Base-by-base conservation (phyloP, 2,113 vertebrate species). In the Meriones unguiculatus region DNA sequence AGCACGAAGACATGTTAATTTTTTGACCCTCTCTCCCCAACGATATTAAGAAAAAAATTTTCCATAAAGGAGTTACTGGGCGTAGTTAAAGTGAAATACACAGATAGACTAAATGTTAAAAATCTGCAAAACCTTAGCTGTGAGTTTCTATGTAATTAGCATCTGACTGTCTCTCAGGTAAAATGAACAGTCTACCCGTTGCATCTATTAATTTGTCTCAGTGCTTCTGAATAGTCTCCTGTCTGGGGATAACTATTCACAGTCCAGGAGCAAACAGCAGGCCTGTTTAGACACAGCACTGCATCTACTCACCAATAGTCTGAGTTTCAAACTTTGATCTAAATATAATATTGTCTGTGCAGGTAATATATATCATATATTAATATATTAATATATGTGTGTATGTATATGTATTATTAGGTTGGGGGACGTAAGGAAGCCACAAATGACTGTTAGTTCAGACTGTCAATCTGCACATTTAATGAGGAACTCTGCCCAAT, bases 401-500 rank as follows among this genome's bases (percentile, higher is more conserved):
- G 12, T 30, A 41, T 65, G 15, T 50, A 62, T 2, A 17, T 38
- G 15, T 13, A 25, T 32, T 30, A 72, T 50, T 50, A 93, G 82
- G 95, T 35, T 25, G n/a, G 91, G 97, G 95, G 88, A 95, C 72
- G 81, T 14, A 41, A 95, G 77, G 90, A 97, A 98, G 75, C 41
- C n/a, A 2, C 96, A 97, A 91, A 98, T 97, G 98, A 98, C 98
- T 98, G 98, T 82, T 94, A 93, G 93, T 97, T 96, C 95, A 13
- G 89, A 98, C 98, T 98, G 98, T 98, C 98, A 98, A 97, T 98
- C 98, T 97, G 95, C 98, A 98, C 95, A 84, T 97, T 98, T 98
- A 98, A 98, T 98, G 98, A 99, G 98, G 98, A 98, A 97, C 97
- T 97, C 98, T 97, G 96, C 98, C 97, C 75, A 0, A 81, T 97